phyloP scores from a whole-genome alignment of 2,113 vertebrate species.

The Suncus etruscus region DNA sequence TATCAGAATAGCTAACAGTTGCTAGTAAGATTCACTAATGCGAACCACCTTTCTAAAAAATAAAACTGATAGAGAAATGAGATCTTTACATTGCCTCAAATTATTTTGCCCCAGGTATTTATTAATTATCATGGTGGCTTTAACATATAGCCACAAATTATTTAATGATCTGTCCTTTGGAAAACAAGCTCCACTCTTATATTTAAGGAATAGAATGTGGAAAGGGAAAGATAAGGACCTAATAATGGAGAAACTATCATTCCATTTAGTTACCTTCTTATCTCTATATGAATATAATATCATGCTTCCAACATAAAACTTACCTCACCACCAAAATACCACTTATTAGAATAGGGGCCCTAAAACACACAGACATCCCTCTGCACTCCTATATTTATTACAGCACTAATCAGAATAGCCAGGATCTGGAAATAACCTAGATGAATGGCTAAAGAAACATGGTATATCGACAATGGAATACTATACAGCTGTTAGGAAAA shows the following conservation, averaged over 20 bases:
- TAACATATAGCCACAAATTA: slow-evolving; percentile 19
- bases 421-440: too few species aligned
- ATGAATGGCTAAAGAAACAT: too few species aligned
- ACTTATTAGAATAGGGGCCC: too few species aligned
- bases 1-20: not conserved
- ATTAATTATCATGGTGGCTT: not conserved
- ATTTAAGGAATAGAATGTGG: not conserved
- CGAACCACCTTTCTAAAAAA: not conserved
- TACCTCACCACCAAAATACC: not conserved
- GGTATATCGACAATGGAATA: too few species aligned
- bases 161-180: slow-evolving; percentile 12
- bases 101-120: not conserved
- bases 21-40: not conserved
- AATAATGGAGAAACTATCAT: not conserved
- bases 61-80: not conserved
- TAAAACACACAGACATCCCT: too few species aligned
- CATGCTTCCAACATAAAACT: too few species aligned
- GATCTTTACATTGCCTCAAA: not conserved
- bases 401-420: too few species aligned
- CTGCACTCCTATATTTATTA: too few species aligned
- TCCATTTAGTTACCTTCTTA: too few species aligned
- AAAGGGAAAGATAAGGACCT: not conserved
- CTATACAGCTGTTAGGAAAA: too few species aligned
- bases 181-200: not conserved
- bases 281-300: too few species aligned